These are phyloP conservation scores for Rhagonycha lutea DNA, from an alignment of 2,888 invertebrate genomes.

Conservation along the genomic window DNA sequence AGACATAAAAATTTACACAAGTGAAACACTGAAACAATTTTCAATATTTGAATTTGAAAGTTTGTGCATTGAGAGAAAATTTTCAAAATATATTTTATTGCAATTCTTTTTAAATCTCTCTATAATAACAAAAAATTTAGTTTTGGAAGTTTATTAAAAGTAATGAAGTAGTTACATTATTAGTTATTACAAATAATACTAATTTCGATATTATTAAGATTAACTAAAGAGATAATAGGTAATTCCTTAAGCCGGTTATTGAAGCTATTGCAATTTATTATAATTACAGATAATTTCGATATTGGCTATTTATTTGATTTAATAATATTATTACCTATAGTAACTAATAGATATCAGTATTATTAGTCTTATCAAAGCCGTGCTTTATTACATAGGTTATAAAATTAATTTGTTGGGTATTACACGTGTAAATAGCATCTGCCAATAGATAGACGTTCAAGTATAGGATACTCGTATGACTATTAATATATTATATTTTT, in stretches of 20 bases:
- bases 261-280: background rate
- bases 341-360: background rate
- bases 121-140: background rate
- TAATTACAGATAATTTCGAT: background rate
- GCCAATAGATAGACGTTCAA: slow-evolving; percentile 26
- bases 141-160: background rate
- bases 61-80: background rate
- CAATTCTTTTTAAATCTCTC: too few relatives aligned
- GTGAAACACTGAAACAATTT: background rate
- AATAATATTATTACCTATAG: background rate
- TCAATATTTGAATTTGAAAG: background rate
- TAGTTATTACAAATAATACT: background rate
- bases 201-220: background rate
- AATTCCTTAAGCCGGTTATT: background rate
- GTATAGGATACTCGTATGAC: slow-evolving; percentile 10
- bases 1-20: background rate
- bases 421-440: slow-evolving; percentile 24
- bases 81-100: too few relatives aligned
- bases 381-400: slow-evolving; percentile 27
- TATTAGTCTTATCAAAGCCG: slow-evolving; percentile 20
- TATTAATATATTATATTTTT: slow-evolving; percentile 23
- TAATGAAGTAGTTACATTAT: background rate
- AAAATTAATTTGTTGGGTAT: slow-evolving; percentile 29
- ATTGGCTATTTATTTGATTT: background rate
- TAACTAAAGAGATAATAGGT: background rate